Percentiles rank a stretch among this genome's conserved stretches.
These are phyloP conservation scores for Lagria hirta DNA, from an alignment of 2,888 invertebrate species.

Conservation along the genomic window DNA sequence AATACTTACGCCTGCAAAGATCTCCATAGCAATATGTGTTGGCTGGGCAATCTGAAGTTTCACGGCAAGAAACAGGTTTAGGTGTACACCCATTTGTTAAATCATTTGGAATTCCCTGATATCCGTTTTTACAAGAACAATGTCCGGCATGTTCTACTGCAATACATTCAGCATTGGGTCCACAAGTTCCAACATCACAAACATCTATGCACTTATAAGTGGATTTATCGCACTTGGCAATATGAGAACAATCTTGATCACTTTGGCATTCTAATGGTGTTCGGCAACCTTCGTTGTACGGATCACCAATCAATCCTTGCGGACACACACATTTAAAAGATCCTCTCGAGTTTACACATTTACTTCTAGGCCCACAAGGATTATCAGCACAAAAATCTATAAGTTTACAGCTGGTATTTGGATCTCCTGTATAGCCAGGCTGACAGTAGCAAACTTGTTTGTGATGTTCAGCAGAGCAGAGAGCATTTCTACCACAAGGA, in stretches of 20 bases:
- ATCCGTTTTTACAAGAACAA: slow-evolving; percentile 78
- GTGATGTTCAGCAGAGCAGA: slow-evolving; percentile 84
- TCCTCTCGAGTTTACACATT: slow-evolving; percentile 78
- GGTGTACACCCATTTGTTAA: slow-evolving; percentile 72
- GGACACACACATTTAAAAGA: slow-evolving; percentile 80
- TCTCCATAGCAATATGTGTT: slow-evolving; percentile 82
- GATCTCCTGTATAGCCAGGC: slow-evolving; percentile 84
- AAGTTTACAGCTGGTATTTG: slow-evolving; percentile 67
- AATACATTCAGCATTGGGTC: slow-evolving; percentile 80
- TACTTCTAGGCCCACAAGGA: slow-evolving; percentile 79
- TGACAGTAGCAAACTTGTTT: slow-evolving; percentile 80
- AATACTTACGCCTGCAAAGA: slow-evolving; percentile 74
- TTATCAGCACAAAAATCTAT: slow-evolving; percentile 78
- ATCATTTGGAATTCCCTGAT: slow-evolving; percentile 74
- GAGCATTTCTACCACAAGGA: slow-evolving; percentile 80
- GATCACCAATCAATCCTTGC: slow-evolving; percentile 78
- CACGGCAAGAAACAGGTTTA: slow-evolving; percentile 70
- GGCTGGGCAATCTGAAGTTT: slow-evolving; percentile 71
- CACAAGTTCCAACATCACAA: slow-evolving; percentile 77
- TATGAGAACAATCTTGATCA: slow-evolving; percentile 77
- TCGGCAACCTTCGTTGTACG: slow-evolving; percentile 80
- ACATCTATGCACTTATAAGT: slow-evolving; percentile 82
- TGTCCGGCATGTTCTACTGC: slow-evolving; percentile 73
- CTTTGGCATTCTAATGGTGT: slow-evolving; percentile 78
- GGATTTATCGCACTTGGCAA: slow-evolving; percentile 73